A percentile compares a stretch with the other conserved stretches of the same genome.
Evolutionary conservation across 2,113 vertebrate genomes (phyloP).

Genomic region (Pituophis catenifer): DNA sequence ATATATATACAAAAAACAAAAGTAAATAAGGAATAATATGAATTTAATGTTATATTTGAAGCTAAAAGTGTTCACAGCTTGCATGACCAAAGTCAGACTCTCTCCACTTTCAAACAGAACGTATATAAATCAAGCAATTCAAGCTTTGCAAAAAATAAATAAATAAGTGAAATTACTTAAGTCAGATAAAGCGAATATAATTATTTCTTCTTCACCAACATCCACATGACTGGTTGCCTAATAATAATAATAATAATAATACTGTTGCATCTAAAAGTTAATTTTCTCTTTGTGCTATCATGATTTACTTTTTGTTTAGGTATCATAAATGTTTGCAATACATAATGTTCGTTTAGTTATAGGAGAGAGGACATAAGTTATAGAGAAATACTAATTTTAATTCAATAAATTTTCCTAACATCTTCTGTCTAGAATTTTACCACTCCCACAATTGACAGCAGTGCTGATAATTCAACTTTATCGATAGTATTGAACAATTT

Average conservation of each 20-base stretch:
- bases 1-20: neutral
- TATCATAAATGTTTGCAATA: neutral
- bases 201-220: neutral
- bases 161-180: neutral
- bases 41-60: neutral
- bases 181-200: neutral
- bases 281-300: neutral
- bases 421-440: conserved; percentile 71
- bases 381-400: neutral
- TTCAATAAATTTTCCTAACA: conserved; percentile 11
- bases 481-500: conserved; percentile 70
- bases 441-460: conserved; percentile 50
- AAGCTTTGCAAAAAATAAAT: neutral
- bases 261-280: neutral
- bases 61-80: neutral
- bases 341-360: neutral
- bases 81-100: neutral
- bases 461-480: conserved; percentile 41
- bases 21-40: neutral
- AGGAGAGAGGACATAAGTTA: neutral
- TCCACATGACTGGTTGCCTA: neutral
- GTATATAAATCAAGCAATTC: neutral
- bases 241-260: neutral
- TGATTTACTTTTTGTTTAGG: neutral
- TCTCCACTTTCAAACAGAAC: neutral